phyloP scores from a whole-genome alignment of 2,797 vertebrate species.

The Rhinogobio ventralis region DNA sequence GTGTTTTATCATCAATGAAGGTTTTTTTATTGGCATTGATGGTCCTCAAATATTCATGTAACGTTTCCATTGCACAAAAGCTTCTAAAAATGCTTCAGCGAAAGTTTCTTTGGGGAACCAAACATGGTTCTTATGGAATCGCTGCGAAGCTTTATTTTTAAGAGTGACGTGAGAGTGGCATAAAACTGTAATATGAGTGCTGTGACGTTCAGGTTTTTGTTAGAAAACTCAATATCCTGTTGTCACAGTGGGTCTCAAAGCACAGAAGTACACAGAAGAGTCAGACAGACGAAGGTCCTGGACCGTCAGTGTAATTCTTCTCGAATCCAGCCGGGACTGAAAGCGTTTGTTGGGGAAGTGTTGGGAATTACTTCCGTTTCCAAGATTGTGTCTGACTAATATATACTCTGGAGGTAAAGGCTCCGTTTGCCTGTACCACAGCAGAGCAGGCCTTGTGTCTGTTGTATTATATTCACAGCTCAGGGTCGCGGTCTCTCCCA shows the following conservation, averaged over 20 bases:
- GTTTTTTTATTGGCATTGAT: no score
- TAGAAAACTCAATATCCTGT: neutral
- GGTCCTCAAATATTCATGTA: no score
- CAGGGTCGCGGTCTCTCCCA: neutral
- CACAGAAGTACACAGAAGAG: conserved; percentile 45
- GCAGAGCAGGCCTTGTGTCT: conserved; percentile 30
- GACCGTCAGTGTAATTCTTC: conserved; percentile 29
- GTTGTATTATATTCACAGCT: conserved; percentile 19
- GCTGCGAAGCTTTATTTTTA: no score
- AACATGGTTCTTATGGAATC: no score
- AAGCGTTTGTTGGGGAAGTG: conserved; percentile 14
- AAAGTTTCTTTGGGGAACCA: neutral
- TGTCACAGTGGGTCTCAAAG: conserved; percentile 42
- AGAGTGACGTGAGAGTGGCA: neutral
- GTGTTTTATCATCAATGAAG: no score
- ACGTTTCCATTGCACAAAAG: no score
- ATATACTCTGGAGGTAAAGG: conserved; percentile 16
- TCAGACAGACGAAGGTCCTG: conserved; percentile 31
- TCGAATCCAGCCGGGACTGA: conserved; percentile 41
- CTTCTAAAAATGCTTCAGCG: no score
- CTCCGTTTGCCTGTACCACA: conserved; percentile 38
- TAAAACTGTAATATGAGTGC: neutral
- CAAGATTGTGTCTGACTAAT: conserved; percentile 29
- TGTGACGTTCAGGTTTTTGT: conserved; percentile 38
- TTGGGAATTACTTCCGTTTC: conserved; percentile 34